Conservation (phyloP, 1,140 invertebrate genomes). For the Hycleus cichorii region DNA sequence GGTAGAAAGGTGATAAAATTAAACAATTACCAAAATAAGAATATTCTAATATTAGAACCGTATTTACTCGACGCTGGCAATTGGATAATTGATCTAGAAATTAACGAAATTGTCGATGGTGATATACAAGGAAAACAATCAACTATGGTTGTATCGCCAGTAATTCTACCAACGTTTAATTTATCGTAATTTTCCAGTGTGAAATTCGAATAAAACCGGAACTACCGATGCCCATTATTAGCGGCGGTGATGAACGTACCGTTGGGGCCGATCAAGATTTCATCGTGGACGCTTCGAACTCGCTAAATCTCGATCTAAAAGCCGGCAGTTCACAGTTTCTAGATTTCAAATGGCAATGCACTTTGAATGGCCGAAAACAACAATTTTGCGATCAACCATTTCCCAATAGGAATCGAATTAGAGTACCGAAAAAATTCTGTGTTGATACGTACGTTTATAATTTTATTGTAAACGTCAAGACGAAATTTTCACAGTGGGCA, state of each 20-base stretch:
- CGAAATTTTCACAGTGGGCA: background rate
- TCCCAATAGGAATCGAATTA: background rate
- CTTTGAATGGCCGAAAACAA: background rate
- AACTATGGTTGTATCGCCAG: too few species aligned
- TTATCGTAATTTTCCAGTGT: too few species aligned
- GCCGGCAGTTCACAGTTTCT: background rate
- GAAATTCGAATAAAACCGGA: too few species aligned
- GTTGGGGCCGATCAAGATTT: background rate
- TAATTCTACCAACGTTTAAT: too few species aligned
- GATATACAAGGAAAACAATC: too few species aligned
- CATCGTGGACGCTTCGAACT: conserved; percentile 1
- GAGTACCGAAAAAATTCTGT: background rate
- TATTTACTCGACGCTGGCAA: too few species aligned
- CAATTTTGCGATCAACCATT: background rate
- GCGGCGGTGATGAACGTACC: background rate
- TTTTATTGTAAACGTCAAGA: background rate
- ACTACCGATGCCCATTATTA: conserved; percentile 16
- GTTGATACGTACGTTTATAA: background rate
- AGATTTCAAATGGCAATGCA: conserved; percentile 2
- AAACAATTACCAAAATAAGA: background rate
- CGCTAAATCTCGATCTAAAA: background rate
- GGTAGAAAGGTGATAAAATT: too few species aligned
- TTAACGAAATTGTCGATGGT: too few species aligned
- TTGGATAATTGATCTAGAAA: too few species aligned
- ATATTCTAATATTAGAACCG: background rate